Evolutionary conservation across 1,140 invertebrate genomes (phyloP).

Genomic region (Penaeus indicus): DNA sequence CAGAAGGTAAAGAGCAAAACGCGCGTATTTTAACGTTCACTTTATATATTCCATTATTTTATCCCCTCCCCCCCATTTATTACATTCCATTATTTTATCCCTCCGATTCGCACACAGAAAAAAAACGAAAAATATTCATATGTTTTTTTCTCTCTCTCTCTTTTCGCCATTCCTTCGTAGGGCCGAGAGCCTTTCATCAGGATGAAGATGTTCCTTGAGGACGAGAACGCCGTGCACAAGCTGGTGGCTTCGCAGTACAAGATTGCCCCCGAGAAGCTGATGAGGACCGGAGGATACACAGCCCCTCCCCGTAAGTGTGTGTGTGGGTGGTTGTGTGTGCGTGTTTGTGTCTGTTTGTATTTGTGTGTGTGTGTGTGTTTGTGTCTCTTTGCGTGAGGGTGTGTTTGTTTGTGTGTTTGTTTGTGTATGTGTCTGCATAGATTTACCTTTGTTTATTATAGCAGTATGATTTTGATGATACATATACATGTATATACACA

Average conservation of each 20-base stretch:
- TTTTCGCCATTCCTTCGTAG: conserved; percentile 28
- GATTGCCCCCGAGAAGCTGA: conserved; percentile 95
- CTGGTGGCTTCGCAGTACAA: conserved; percentile 97
- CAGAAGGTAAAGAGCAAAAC: conserved; percentile 77
- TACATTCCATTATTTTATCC: no score
- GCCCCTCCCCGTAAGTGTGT: conserved; percentile 68
- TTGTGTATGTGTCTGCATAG: background rate
- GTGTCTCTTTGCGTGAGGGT: no score
- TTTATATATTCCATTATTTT: background rate
- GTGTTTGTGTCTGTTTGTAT: background rate
- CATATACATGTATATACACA: conserved; percentile 10
- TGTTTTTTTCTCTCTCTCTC: background rate
- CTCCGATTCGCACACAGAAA: no score
- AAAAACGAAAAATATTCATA: no score
- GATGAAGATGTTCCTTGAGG: conserved; percentile 98
- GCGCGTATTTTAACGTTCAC: background rate
- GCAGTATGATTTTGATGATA: background rate
- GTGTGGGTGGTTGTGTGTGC: background rate
- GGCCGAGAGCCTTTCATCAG: conserved; percentile 96
- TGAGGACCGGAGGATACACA: conserved; percentile 93
- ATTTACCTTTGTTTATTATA: background rate
- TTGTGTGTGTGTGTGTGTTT: conserved; percentile 15
- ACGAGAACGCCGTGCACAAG: conserved; percentile 96
- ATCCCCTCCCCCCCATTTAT: background rate
- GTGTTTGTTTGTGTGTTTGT: conserved; percentile 2